phyloP scores from a whole-genome alignment of 1,140 invertebrate genomes.

The Drosophila yakuba region DNA sequence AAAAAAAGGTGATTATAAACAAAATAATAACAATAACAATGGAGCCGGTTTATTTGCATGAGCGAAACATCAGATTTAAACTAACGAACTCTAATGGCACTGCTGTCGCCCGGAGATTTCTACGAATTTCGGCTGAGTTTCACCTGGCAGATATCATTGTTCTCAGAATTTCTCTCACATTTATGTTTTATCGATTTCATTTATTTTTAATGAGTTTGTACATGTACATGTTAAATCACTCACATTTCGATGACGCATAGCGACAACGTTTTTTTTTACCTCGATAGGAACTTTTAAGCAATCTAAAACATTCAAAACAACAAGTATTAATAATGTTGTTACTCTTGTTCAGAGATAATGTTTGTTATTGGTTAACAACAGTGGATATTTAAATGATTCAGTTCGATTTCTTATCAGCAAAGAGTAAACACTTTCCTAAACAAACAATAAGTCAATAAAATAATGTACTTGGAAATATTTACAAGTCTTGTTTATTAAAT shows the following conservation, averaged over 20 bases:
- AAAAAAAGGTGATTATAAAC: slow-evolving; percentile 22
- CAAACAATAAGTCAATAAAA: too few species aligned
- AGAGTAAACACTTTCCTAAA: too few species aligned
- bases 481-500: too few species aligned
- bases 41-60: slow-evolving; percentile 66
- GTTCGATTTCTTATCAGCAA: neutral
- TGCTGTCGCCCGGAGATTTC: slow-evolving; percentile 35
- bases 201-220: slow-evolving; percentile 19
- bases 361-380: too few species aligned
- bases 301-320: neutral
- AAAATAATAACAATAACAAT: slow-evolving; percentile 30
- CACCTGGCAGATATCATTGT: slow-evolving; percentile 1
- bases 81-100: slow-evolving; percentile 63
- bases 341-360: neutral
- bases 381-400: neutral
- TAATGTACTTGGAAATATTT: neutral
- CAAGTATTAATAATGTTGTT: neutral
- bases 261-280: too few species aligned
- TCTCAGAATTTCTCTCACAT: slow-evolving; percentile 28
- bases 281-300: neutral
- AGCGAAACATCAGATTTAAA: slow-evolving; percentile 43
- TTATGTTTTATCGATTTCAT: slow-evolving; percentile 7
- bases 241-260: neutral
- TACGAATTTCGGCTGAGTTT: slow-evolving; percentile 52
- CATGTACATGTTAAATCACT: neutral